These are phyloP conservation scores for Carassius gibelio DNA, from an alignment of 2,113 vertebrate species.

Conservation along the genomic window DNA sequence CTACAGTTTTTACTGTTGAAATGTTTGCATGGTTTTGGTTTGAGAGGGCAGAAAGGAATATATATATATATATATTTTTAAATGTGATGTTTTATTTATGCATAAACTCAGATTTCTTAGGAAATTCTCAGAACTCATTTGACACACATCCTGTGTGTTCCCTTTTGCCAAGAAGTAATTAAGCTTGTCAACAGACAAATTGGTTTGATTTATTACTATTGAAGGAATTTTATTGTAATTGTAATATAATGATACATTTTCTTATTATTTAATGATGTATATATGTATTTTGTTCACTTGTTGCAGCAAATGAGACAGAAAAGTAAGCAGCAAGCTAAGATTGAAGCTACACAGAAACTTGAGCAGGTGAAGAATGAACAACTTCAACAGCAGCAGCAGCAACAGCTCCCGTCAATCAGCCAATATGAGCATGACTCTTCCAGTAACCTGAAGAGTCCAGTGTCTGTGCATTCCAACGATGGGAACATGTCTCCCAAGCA, in stretches of 20 bases:
- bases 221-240: neutral
- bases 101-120: neutral
- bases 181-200: no score
- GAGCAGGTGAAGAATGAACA: constrained; percentile 97
- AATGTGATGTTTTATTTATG: neutral
- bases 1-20: neutral
- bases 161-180: no score
- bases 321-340: constrained; percentile 97
- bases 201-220: neutral
- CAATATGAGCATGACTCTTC: constrained; percentile 79
- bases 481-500: constrained; percentile 87
- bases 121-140: neutral
- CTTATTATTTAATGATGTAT: neutral
- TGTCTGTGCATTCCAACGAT: constrained; percentile 82
- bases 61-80: neutral
- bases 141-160: neutral
- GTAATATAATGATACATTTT: neutral
- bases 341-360: constrained; percentile 96
- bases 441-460: constrained; percentile 86
- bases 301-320: constrained; percentile 98
- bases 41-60: neutral
- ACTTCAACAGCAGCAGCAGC: constrained; percentile 83
- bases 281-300: neutral
- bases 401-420: constrained; percentile 82
- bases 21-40: neutral